phyloP scores from a whole-genome alignment of 2,113 vertebrate species.

The Erinaceus europaeus region DNA sequence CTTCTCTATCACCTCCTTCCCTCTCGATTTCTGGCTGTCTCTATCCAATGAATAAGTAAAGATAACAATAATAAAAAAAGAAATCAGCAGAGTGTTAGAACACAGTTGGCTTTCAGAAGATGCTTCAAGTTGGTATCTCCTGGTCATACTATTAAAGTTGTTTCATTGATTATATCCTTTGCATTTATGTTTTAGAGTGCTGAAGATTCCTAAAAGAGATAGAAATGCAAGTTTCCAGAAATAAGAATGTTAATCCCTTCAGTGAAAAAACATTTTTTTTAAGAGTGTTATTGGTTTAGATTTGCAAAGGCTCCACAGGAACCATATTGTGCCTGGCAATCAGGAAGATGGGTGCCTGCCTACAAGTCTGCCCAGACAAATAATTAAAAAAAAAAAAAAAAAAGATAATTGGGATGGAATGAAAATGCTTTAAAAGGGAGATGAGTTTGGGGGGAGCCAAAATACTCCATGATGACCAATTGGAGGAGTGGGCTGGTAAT shows the following conservation, averaged over 20 bases:
- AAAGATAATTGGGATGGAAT: conserved; percentile 7
- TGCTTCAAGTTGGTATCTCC: background rate
- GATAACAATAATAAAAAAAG: no score
- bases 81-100: background rate
- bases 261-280: no score
- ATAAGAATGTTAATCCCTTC: no score
- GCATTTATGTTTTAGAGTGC: background rate
- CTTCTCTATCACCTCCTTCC: no score
- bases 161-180: background rate
- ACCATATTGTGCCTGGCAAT: background rate
- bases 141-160: background rate
- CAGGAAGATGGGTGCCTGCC: background rate
- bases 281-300: background rate
- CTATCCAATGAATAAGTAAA: no score
- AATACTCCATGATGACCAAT: background rate
- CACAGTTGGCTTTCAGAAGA: background rate
- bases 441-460: background rate
- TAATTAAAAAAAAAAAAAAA: conserved; percentile 20
- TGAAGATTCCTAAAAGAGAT: background rate
- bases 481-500: background rate
- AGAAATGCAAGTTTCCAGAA: background rate
- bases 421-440: background rate
- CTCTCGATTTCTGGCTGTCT: no score
- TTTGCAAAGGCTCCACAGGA: background rate
- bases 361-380: background rate